A percentile compares a stretch with the other conserved stretches of the same genome.
These are phyloP conservation scores for Butorides virescens DNA, from an alignment of 2,113 vertebrate genomes.

Conservation along the genomic window DNA sequence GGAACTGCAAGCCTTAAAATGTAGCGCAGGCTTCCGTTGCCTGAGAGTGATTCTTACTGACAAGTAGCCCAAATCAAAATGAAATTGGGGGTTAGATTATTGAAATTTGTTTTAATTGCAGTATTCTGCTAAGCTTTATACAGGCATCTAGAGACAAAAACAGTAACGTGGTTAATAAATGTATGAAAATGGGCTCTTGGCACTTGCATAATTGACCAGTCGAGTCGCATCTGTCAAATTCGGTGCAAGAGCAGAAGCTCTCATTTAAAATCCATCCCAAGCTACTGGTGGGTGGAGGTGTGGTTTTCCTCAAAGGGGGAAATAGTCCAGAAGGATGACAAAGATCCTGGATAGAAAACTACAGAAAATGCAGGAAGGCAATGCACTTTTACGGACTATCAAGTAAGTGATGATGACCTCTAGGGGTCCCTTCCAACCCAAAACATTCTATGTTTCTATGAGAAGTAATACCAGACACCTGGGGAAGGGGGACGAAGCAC, in stretches of 20 bases:
- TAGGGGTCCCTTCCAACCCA: too few relatives aligned
- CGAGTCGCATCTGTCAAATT: background rate
- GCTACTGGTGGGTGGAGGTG: background rate
- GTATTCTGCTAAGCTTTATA: background rate
- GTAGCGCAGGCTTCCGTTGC: background rate
- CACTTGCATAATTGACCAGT: background rate
- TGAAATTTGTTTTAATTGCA: background rate
- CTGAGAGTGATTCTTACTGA: background rate
- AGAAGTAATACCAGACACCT: fast-evolving
- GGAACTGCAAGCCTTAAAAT: background rate
- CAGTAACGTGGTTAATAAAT: background rate
- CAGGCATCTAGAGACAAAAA: background rate
- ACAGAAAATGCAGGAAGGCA: background rate
- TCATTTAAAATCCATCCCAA: background rate
- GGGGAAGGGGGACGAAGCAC: background rate
- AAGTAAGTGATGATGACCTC: too few relatives aligned
- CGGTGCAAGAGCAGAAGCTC: background rate
- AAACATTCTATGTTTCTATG: too few relatives aligned
- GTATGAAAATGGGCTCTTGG: background rate
- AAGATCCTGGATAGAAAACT: background rate
- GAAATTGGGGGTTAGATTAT: background rate
- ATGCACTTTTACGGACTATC: background rate
- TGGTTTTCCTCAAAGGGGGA: background rate
- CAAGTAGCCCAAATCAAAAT: background rate
- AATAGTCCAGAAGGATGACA: background rate